Percentiles rank a stretch among this genome's conserved stretches.
These are phyloP conservation scores for Trypoxylus dichotomus DNA, from an alignment of 1,140 invertebrate genomes.

Conservation along the genomic window DNA sequence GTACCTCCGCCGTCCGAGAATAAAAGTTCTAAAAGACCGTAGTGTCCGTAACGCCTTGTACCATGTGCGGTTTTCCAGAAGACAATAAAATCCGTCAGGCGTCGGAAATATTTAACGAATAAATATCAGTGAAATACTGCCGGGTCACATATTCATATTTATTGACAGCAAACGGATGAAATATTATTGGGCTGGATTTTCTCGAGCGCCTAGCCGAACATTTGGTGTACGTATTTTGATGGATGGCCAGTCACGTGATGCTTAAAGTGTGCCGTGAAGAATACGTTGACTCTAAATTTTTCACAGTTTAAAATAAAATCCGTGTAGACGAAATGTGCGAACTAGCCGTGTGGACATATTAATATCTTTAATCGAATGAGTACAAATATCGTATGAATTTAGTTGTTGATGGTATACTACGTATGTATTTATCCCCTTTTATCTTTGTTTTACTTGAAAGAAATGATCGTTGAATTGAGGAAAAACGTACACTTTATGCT, in stretches of 20 bases:
- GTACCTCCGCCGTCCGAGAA: background rate
- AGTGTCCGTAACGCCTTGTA: conserved; percentile 10
- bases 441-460: too few relatives aligned
- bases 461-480: too few relatives aligned
- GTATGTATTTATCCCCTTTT: too few relatives aligned
- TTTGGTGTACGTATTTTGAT: conserved; percentile 22
- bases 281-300: background rate
- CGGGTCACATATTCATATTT: conserved; percentile 16
- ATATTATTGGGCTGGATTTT: conserved; percentile 18
- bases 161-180: conserved; percentile 11
- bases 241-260: background rate
- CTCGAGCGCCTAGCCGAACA: background rate
- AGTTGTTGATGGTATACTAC: too few relatives aligned
- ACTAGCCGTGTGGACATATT: background rate
- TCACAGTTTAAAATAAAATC: background rate
- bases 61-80: conserved; percentile 4
- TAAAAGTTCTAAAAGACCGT: conserved; percentile 7
- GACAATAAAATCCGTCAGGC: conserved; percentile 23
- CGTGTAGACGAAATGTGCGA: background rate
- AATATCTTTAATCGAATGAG: background rate
- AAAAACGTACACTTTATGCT: too few relatives aligned
- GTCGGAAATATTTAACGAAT: conserved; percentile 17
- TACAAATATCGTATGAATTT: too few relatives aligned
- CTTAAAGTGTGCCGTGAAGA: conserved; percentile 16
- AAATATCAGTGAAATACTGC: conserved; percentile 20